Evolutionary conservation across 2,888 invertebrate species (phyloP).

Genomic region (Penaeus monodon): DNA sequence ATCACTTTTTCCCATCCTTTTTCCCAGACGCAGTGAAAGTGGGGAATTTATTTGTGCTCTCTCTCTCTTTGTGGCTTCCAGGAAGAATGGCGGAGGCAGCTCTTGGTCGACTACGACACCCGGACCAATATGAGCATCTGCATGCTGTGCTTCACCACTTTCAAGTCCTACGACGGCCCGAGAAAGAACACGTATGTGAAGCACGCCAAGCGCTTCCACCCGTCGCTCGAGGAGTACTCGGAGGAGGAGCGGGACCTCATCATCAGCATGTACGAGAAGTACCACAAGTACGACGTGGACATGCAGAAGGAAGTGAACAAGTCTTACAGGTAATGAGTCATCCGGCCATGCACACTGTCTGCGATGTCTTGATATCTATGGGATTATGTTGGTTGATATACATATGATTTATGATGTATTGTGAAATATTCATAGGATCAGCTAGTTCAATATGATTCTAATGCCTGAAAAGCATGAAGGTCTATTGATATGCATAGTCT

Average conservation of each 20-base stretch:
- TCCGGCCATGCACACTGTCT: no score
- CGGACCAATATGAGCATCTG: slow-evolving; percentile 65
- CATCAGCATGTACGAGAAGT: slow-evolving; percentile 64
- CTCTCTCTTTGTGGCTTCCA: slow-evolving; percentile 20
- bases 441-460: no score
- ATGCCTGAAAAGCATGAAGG: no score
- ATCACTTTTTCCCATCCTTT: no score
- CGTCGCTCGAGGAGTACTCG: slow-evolving; percentile 63
- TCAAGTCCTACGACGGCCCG: slow-evolving; percentile 65
- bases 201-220: slow-evolving; percentile 65
- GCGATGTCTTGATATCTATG: background rate
- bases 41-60: background rate
- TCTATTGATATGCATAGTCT: no score
- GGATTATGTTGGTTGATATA: no score
- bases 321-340: slow-evolving; percentile 55
- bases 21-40: no score
- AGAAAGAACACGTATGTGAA: slow-evolving; percentile 65
- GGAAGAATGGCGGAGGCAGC: slow-evolving; percentile 65
- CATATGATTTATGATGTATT: no score
- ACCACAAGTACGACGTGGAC: slow-evolving; percentile 64
- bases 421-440: no score
- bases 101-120: slow-evolving; percentile 64
- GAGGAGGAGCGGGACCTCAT: slow-evolving; percentile 64
- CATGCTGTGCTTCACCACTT: slow-evolving; percentile 65
- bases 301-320: slow-evolving; percentile 65